A percentile compares a stretch with the other conserved stretches of the same genome.
These are phyloP conservation scores for Tympanuchus pallidicinctus DNA, from an alignment of 2,113 vertebrate species.

Conservation along the genomic window DNA sequence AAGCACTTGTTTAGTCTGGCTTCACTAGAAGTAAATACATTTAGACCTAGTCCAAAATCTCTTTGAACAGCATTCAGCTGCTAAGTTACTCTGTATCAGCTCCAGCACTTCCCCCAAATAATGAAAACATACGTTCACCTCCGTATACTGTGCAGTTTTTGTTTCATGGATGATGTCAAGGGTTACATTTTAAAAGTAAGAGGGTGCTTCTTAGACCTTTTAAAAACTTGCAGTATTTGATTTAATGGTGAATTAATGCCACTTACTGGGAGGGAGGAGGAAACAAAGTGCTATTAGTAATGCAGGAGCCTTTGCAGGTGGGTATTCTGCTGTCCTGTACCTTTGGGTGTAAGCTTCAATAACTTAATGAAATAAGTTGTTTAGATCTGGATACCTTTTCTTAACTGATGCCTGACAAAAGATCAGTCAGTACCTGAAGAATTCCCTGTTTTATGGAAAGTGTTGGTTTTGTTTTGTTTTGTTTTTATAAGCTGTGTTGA, in stretches of 20 bases:
- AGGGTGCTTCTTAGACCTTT: neutral
- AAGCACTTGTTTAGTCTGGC: neutral
- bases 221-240: neutral
- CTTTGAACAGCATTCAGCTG: neutral
- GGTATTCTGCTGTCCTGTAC: neutral
- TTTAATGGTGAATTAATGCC: neutral
- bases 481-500: neutral
- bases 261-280: neutral
- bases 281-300: neutral
- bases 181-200: neutral
- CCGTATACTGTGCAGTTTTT: neutral
- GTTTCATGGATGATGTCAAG: neutral
- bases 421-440: neutral
- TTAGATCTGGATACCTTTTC: neutral
- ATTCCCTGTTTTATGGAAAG: neutral
- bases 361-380: rapidly evolving
- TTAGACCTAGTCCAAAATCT: conserved; percentile 3
- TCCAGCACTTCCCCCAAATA: neutral
- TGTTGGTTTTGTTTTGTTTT: neutral
- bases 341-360: neutral
- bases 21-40: neutral
- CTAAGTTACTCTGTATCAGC: neutral
- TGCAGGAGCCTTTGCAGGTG: neutral
- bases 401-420: neutral
- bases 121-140: neutral